Percentiles rank a stretch among this genome's conserved stretches.
These are phyloP conservation scores for Palythoa caribaeorum DNA, from an alignment of 92 coral and sea anemone genomes.

Conservation along the genomic window DNA sequence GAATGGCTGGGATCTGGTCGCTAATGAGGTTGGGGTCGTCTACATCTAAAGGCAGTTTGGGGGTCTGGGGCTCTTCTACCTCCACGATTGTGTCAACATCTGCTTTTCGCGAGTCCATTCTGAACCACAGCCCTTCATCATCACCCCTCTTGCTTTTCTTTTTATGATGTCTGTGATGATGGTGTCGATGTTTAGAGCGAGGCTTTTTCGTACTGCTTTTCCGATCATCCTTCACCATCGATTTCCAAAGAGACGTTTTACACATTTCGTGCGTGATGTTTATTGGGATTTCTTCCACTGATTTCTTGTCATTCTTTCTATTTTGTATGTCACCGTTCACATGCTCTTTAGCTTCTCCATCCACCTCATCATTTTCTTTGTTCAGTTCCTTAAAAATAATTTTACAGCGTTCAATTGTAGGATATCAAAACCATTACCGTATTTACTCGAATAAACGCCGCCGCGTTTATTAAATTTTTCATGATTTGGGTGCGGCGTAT, in stretches of 20 bases:
- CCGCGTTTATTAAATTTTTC: no score
- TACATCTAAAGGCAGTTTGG: neutral
- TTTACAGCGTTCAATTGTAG: neutral
- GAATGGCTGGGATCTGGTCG: constrained; percentile 44
- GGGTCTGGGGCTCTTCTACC: constrained; percentile 44
- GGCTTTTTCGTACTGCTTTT: constrained; percentile 50
- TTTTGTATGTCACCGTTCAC: constrained; percentile 48
- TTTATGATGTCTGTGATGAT: constrained; percentile 52
- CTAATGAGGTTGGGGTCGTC: constrained; percentile 46
- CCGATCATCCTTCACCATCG: constrained; percentile 79
- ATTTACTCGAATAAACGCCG: no score
- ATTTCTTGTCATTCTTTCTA: constrained; percentile 69
- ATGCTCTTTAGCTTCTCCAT: constrained; percentile 51
- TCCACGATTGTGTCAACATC: constrained; percentile 28
- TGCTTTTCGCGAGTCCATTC: constrained; percentile 55
- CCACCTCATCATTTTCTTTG: constrained; percentile 5
- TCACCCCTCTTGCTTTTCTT: constrained; percentile 56
- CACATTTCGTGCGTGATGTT: constrained; percentile 94
- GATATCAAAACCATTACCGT: no score
- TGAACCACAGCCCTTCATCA: constrained; percentile 82
- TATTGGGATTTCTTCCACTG: constrained; percentile 69
- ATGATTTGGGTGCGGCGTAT: no score
- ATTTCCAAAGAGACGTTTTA: constrained; percentile 91
- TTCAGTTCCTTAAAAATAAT: constrained; percentile 27
- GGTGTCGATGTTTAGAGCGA: constrained; percentile 67